A percentile compares a stretch with the other conserved stretches of the same genome.
phyloP scores from a whole-genome alignment of 2,888 invertebrate species.

The Tetrapedia diversipes region DNA sequence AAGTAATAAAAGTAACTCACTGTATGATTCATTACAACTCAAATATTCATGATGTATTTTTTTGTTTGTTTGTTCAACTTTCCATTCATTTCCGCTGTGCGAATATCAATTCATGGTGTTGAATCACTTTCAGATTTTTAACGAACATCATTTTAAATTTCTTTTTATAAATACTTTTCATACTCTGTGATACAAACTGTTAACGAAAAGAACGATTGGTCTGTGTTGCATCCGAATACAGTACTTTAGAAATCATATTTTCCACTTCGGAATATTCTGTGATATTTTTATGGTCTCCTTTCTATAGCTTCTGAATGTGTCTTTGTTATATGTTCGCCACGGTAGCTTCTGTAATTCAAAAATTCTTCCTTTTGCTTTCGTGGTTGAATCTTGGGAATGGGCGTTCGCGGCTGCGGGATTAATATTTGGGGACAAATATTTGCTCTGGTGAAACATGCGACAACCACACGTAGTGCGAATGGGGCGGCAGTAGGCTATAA shows the following conservation, averaged over 20 bases:
- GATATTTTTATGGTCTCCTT: slow-evolving; percentile 68
- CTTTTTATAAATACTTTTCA: too few species aligned
- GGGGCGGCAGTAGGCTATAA: slow-evolving; percentile 28
- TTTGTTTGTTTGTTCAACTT: too few species aligned
- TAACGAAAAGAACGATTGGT: slow-evolving; percentile 5
- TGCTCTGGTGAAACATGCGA: slow-evolving; percentile 29
- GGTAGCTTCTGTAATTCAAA: slow-evolving; percentile 63
- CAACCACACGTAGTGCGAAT: slow-evolving; percentile 6
- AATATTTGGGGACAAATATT: slow-evolving; percentile 56
- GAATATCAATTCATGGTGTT: too few species aligned
- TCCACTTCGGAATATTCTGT: slow-evolving; percentile 57
- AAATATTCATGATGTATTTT: too few species aligned
- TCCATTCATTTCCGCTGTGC: too few species aligned
- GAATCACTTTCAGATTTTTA: too few species aligned
- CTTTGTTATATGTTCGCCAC: slow-evolving; percentile 46
- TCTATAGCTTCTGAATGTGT: slow-evolving; percentile 59
- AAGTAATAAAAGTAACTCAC: too few species aligned
- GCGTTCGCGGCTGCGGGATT: slow-evolving; percentile 33
- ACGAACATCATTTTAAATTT: too few species aligned
- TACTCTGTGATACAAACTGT: too few species aligned
- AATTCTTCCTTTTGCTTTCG: slow-evolving; percentile 44
- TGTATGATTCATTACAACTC: too few species aligned
- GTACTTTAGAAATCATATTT: slow-evolving; percentile 68
- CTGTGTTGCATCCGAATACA: slow-evolving; percentile 61
- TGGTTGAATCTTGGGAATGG: slow-evolving; percentile 37